Evolutionary conservation across 1,140 invertebrate genomes (phyloP).

Genomic region (Venturia canescens): DNA sequence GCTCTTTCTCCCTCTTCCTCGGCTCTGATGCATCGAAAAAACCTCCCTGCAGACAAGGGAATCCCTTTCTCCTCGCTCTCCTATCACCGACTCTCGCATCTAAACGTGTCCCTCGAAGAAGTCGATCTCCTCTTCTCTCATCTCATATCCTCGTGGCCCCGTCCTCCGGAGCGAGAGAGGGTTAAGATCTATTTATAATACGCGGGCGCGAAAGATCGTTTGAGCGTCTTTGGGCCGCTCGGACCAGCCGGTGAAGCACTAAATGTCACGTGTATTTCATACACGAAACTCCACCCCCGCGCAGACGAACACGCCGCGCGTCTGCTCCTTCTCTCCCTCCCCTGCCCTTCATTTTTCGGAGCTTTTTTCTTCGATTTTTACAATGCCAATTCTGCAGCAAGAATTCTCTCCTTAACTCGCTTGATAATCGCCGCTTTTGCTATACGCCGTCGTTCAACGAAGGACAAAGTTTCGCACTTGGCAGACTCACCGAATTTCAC

Average conservation of each 20-base stretch:
- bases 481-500: conserved; percentile 36
- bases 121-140: conserved; percentile 47
- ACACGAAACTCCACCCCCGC: conserved; percentile 73
- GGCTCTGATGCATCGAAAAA: conserved; percentile 9
- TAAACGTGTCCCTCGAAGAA: not conserved
- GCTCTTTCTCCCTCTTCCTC: conserved; percentile 30
- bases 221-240: conserved; percentile 66
- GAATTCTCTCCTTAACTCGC: conserved; percentile 44
- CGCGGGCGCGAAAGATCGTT: conserved; percentile 43
- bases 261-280: conserved; percentile 78
- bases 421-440: conserved; percentile 51
- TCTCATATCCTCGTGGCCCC: conserved; percentile 47
- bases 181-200: conserved; percentile 75
- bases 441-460: conserved; percentile 18
- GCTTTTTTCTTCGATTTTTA: conserved; percentile 39
- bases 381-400: conserved; percentile 53
- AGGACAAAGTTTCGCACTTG: conserved; percentile 50
- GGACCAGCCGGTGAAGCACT: conserved; percentile 73
- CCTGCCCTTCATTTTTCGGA: conserved; percentile 43
- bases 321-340: conserved; percentile 37
- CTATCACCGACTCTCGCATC: not conserved
- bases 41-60: not conserved
- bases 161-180: conserved; percentile 43
- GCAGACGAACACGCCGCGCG: conserved; percentile 54
- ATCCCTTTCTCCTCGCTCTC: not conserved